These are phyloP conservation scores for Protonemura montana DNA, from an alignment of 2,888 invertebrate genomes.

Conservation along the genomic window DNA sequence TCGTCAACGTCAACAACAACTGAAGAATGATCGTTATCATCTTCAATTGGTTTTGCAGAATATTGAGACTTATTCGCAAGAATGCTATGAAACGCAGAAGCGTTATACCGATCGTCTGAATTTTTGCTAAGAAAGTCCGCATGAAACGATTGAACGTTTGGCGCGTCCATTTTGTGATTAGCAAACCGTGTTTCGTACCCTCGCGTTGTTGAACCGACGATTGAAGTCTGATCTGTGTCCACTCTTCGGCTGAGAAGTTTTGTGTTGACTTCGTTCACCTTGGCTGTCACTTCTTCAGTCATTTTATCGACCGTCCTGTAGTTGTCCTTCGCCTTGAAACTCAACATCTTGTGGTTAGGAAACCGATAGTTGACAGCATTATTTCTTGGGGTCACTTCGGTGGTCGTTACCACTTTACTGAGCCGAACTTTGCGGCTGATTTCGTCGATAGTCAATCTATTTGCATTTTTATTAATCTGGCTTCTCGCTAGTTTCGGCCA, in stretches of 20 bases:
- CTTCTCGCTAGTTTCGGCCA: not conserved
- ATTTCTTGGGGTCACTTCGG: not conserved
- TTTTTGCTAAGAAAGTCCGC: not conserved
- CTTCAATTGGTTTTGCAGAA: not conserved
- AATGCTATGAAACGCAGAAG: not conserved
- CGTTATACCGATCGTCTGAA: not conserved
- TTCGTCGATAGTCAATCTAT: not conserved
- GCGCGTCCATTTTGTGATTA: not conserved
- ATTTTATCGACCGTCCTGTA: not conserved
- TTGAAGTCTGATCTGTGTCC: not conserved
- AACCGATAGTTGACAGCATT: not conserved
- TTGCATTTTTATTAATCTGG: not conserved
- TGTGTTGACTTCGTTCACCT: not conserved
- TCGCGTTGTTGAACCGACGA: not conserved
- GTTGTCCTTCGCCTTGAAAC: not conserved
- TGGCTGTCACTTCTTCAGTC: not conserved
- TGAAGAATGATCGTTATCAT: not conserved
- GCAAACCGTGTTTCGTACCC: not conserved
- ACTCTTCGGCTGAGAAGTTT: not conserved
- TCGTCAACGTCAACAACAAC: not conserved
- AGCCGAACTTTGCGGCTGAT: not conserved
- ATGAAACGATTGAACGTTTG: not conserved
- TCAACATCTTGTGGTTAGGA: not conserved
- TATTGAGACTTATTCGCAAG: conserved; percentile 5
- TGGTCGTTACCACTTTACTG: not conserved